Conservation (phyloP, 2,113 vertebrate species). For the Ammodytes dubius region DNA sequence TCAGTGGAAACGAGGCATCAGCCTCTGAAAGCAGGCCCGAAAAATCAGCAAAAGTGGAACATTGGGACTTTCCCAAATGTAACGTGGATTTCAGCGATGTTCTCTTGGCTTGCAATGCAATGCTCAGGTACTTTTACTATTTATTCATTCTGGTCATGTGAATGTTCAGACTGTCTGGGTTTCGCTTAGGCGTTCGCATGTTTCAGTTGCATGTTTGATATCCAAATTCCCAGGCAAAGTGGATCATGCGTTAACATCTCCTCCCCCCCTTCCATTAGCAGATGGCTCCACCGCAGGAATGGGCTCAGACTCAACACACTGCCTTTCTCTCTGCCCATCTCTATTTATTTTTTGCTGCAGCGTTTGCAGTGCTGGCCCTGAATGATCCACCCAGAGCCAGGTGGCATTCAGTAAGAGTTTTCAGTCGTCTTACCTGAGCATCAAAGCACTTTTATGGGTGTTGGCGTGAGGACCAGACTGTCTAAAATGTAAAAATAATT, state of each 20-base stretch:
- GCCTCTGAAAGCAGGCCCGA: background rate
- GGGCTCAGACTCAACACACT: conserved; percentile 60
- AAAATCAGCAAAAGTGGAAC: background rate
- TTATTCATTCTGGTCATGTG: background rate
- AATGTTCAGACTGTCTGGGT: background rate
- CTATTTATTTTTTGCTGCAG: conserved; percentile 42
- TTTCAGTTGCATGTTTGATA: conserved; percentile 2
- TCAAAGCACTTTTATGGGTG: conserved; percentile 49
- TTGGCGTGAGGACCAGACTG: conserved; percentile 47
- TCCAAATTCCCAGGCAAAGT: background rate
- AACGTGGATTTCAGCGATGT: background rate
- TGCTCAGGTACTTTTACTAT: background rate
- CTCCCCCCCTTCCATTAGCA: conserved; percentile 62
- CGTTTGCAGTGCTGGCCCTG: conserved; percentile 59
- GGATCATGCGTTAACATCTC: conserved; percentile 14
- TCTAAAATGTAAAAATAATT: background rate
- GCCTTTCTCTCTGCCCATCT: conserved; percentile 41
- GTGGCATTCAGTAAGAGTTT: conserved; percentile 47
- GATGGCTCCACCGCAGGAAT: conserved; percentile 78
- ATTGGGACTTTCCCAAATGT: background rate
- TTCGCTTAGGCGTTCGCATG: background rate
- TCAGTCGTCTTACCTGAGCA: conserved; percentile 55
- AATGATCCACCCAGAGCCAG: conserved; percentile 42
- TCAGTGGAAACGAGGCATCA: too few relatives aligned
- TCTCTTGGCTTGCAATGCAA: background rate